phyloP scores from a whole-genome alignment of 2,113 vertebrate species.

The Cariama cristata region DNA sequence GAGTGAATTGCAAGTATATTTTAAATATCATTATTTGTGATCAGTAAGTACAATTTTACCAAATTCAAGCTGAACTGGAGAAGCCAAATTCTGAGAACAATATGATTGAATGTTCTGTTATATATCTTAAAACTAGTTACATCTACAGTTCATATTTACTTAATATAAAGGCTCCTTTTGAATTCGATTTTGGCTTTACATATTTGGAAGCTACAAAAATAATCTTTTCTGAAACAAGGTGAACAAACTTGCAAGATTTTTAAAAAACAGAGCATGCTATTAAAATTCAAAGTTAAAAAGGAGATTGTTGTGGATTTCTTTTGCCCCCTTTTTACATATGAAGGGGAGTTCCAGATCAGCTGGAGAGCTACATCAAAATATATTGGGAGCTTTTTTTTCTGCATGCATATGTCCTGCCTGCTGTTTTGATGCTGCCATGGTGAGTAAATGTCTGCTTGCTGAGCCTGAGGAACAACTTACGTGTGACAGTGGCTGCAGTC shows the following conservation, averaged over 20 bases:
- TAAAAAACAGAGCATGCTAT: background rate
- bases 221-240: background rate
- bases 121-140: background rate
- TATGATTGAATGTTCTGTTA: background rate
- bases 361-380: background rate
- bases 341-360: background rate
- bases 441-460: background rate
- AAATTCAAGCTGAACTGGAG: background rate
- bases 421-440: background rate
- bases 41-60: background rate
- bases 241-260: background rate
- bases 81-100: background rate
- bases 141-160: background rate
- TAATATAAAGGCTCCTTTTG: background rate
- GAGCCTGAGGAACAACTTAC: background rate
- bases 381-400: background rate
- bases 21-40: background rate
- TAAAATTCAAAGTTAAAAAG: background rate
- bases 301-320: background rate
- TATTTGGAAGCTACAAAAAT: background rate
- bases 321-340: background rate
- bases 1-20: background rate
- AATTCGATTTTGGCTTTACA: background rate
- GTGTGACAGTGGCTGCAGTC: background rate
- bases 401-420: background rate